Evolutionary conservation across 2,888 invertebrate genomes (phyloP).

Genomic region (Schrankia costaestrigalis): DNA sequence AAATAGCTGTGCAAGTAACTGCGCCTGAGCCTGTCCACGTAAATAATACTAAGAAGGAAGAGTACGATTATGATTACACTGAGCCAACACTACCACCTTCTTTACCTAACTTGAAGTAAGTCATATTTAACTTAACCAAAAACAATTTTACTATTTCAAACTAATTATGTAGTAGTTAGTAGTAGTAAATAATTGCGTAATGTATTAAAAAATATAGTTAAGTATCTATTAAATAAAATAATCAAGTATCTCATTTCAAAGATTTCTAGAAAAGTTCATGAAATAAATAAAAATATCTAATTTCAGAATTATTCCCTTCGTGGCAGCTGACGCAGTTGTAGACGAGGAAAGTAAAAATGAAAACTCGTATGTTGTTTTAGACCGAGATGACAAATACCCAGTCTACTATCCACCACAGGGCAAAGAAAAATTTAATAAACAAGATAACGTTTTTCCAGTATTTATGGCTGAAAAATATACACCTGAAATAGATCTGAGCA

Average conservation of each 20-base stretch:
- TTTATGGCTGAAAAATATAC: constrained; percentile 53
- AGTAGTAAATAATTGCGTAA: no score
- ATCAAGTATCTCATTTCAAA: no score
- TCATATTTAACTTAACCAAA: neutral
- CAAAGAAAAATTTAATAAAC: constrained; percentile 49
- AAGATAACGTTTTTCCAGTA: constrained; percentile 59
- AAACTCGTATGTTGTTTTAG: constrained; percentile 52
- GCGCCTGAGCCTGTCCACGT: constrained; percentile 59
- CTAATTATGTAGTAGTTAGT: neutral
- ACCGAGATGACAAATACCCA: constrained; percentile 67
- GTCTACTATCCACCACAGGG: constrained; percentile 58
- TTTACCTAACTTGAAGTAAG: constrained; percentile 88
- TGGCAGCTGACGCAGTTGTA: constrained; percentile 91
- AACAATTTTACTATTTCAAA: neutral
- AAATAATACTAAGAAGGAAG: constrained; percentile 78
- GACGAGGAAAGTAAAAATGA: constrained; percentile 74
- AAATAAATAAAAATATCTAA: no score
- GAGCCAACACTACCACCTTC: constrained; percentile 90
- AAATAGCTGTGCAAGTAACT: constrained; percentile 53
- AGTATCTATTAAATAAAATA: no score
- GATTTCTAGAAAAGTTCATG: no score
- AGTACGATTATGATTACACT: constrained; percentile 85
- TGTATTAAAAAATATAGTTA: no score
- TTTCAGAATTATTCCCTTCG: constrained; percentile 91
- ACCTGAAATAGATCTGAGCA: constrained; percentile 38